Evolutionary conservation across 2,888 invertebrate genomes (phyloP), one percentile per base, ranked within the genome.

Genomic region (Oegoconia quadripuncta): DNA sequence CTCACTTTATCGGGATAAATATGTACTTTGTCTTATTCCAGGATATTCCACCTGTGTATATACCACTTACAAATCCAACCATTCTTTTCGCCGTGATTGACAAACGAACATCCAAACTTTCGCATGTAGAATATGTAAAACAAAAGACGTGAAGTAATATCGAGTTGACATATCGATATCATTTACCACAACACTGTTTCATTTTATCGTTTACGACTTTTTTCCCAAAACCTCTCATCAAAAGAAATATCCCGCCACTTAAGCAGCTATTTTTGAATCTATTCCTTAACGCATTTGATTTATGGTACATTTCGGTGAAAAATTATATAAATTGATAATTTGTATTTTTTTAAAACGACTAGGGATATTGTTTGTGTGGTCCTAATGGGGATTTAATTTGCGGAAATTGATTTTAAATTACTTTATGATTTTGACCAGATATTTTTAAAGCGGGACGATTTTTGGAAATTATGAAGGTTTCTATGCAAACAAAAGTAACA

Each of bases 381-480:
- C 6, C 8, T 23, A 33, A 59, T 55, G 54, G 34, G 49, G 34
- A 59, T 60, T 59, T 64, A 62, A 60, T 62, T 50, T 46, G 30
- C 37, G 7, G 13, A 27, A 37, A 34, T 31, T 34, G 38, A 37
- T 44, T 45, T 43, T 34, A 38, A 39, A 47, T 47, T 30, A 13
- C 23, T 34, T 36, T 33, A 16, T 22, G 15, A 13, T 28, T 33
- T 27, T 16, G 27, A 36, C 34, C 42, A 42, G 29, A 36, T 13
- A 39, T 38, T 23, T 32, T 27, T 29, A 28, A 47, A 40, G 30
- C 37, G 25, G 33, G 39, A 25, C 22, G 22, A 22, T 22, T 22
- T 3, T 3, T 9, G 7, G 22, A 9, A 22, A 22, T 22, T 4
- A 22, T 9, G 22, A 22, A 2, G 7, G 6, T 22, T 22, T 22